A percentile compares a stretch with the other conserved stretches of the same genome.
Conservation (phyloP, 2,888 invertebrate genomes). For the Melolontha melolontha region DNA sequence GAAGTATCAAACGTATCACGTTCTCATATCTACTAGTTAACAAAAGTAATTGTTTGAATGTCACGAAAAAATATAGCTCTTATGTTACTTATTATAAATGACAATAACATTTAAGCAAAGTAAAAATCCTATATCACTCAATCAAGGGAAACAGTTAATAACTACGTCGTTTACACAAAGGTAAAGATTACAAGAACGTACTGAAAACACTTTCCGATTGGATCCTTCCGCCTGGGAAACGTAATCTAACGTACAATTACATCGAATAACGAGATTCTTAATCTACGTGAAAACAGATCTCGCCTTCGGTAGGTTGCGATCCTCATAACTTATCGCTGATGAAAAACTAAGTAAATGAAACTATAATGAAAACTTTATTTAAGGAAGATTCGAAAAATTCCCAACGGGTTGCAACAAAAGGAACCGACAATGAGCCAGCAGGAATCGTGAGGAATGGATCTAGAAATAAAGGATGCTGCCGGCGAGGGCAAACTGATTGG, state of each 20-base stretch:
- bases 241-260: conserved; percentile 29
- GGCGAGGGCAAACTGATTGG: conserved; percentile 52
- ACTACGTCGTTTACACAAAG: no score
- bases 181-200: background rate
- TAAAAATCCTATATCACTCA: no score
- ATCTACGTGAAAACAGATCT: conserved; percentile 21
- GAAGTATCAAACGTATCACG: no score
- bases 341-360: conserved; percentile 43
- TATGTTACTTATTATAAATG: no score
- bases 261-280: conserved; percentile 29
- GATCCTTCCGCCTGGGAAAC: background rate
- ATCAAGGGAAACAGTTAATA: no score
- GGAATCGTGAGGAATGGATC: conserved; percentile 52
- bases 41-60: no score
- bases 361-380: conserved; percentile 55
- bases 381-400: conserved; percentile 53
- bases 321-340: conserved; percentile 4
- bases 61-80: no score
- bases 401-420: conserved; percentile 48
- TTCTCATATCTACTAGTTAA: no score
- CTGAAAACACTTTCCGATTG: conserved; percentile 1
- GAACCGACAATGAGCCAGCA: conserved; percentile 53
- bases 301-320: background rate
- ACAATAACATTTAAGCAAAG: no score
- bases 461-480: conserved; percentile 51